Percentiles rank a stretch among this genome's conserved stretches.
These are phyloP conservation scores for Drepanosiphum platanoidis DNA, from an alignment of 2,888 invertebrate genomes.

Conservation along the genomic window DNA sequence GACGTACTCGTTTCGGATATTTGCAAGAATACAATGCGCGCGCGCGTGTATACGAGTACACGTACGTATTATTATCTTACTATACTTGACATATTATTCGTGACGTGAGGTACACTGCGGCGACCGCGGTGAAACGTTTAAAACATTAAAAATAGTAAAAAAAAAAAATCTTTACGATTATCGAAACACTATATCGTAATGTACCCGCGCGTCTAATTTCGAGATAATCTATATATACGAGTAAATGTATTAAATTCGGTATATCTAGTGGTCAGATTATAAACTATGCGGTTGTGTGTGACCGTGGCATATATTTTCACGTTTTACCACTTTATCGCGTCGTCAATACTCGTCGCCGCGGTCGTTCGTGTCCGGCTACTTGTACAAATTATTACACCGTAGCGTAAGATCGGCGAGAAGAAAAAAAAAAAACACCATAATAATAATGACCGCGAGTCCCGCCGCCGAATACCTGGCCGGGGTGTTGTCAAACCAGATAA, in stretches of 20 bases:
- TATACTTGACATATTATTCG: not conserved
- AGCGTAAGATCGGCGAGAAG: no score
- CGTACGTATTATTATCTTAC: no score
- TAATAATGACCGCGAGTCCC: not conserved
- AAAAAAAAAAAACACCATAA: not conserved
- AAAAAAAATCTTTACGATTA: not conserved
- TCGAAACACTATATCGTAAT: not conserved
- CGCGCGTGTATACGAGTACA: not conserved
- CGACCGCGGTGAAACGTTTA: no score
- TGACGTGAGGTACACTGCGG: not conserved
- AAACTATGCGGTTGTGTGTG: not conserved
- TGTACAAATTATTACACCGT: not conserved
- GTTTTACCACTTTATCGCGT: not conserved
- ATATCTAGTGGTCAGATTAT: not conserved
- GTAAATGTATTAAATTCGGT: not conserved
- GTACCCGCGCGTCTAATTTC: not conserved
- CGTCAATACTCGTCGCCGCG: not conserved
- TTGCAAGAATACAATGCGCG: no score
- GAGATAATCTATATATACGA: not conserved
- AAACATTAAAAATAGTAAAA: no score
- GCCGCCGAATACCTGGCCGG: not conserved
- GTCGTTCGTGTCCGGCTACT: not conserved
- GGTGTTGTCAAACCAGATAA: conserved; percentile 10
- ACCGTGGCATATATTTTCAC: conserved; percentile 20
- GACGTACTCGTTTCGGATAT: no score